Percentiles rank a stretch among this genome's conserved stretches.
These are phyloP conservation scores for Anguilla japonica DNA, from an alignment of 2,113 vertebrate species.

Conservation along the genomic window DNA sequence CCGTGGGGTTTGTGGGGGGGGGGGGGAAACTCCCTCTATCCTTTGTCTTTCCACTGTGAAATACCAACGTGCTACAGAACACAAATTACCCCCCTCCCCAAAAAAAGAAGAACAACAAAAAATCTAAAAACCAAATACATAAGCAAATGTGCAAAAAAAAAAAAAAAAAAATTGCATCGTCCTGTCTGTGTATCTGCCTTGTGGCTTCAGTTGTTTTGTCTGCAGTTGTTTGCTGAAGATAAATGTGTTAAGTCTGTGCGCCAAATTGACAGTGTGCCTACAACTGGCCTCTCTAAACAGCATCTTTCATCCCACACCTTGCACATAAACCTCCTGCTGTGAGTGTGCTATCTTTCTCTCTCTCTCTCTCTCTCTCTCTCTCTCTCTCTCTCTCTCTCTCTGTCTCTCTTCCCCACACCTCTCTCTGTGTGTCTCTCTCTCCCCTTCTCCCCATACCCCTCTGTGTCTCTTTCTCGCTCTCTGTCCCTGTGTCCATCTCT, in stretches of 20 bases:
- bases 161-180: not conserved
- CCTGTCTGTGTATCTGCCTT: not conserved
- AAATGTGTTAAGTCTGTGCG: slow-evolving; percentile 29
- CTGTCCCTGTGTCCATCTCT: too few relatives aligned
- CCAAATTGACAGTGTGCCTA: slow-evolving; percentile 41
- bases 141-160: not conserved
- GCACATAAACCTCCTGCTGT: slow-evolving; percentile 24
- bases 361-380: not conserved
- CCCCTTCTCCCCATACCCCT: too few relatives aligned
- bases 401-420: slow-evolving; percentile 30
- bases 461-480: not conserved
- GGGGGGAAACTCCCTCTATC: not conserved
- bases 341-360: slow-evolving; percentile 38
- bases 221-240: not conserved
- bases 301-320: slow-evolving; percentile 52
- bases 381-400: not conserved
- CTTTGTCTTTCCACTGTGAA: slow-evolving; percentile 9
- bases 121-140: not conserved
- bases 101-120: not conserved
- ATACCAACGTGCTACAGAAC: not conserved
- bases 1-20: not conserved
- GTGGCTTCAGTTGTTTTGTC: not conserved
- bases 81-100: not conserved
- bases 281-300: slow-evolving; percentile 36
- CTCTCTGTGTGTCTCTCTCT: not conserved